These are phyloP conservation scores for Hoplias malabaricus DNA, from an alignment of 2,113 vertebrate species.

Conservation along the genomic window DNA sequence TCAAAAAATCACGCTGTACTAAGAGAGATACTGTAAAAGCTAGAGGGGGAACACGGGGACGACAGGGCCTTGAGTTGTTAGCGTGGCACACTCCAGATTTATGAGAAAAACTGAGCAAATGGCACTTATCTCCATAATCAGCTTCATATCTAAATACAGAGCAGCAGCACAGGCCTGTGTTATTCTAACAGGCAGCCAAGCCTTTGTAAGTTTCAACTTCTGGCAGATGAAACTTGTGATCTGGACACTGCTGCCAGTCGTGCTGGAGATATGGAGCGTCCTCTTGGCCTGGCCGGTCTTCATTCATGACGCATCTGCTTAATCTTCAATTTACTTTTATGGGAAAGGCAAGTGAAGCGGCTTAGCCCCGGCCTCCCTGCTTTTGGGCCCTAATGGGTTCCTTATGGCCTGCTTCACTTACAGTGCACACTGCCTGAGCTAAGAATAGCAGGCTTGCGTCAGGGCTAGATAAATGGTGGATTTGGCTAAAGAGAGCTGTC, in stretches of 20 bases:
- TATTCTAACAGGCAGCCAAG: not conserved
- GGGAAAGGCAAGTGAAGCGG: conserved; percentile 64
- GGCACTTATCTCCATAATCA: conserved; percentile 17
- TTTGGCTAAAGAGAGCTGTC: conserved; percentile 65
- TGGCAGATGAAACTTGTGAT: conserved; percentile 9
- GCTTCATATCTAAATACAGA: conserved; percentile 27
- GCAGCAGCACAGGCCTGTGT: not conserved
- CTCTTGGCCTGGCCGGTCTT: conserved; percentile 12
- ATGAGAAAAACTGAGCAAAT: not conserved
- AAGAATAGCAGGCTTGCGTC: conserved; percentile 79
- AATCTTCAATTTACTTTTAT: conserved; percentile 70
- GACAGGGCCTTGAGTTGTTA: not conserved
- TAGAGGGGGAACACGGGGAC: not conserved
- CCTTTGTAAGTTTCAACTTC: conserved; percentile 18
- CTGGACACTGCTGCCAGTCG: not conserved
- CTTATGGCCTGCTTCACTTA: conserved; percentile 77
- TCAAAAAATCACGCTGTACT: not conserved
- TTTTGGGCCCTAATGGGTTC: conserved; percentile 79
- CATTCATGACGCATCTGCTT: conserved; percentile 60
- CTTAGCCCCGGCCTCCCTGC: conserved; percentile 61
- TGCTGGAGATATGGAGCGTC: not conserved
- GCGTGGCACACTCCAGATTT: not conserved
- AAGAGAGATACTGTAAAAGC: not conserved
- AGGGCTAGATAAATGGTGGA: conserved; percentile 71
- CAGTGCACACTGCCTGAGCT: conserved; percentile 70